Percentiles rank a stretch among this genome's conserved stretches.
Evolutionary conservation across 35 echinoderm and acorn worm genomes (phyloP).

Genomic region (Ophiothrix spiculata): DNA sequence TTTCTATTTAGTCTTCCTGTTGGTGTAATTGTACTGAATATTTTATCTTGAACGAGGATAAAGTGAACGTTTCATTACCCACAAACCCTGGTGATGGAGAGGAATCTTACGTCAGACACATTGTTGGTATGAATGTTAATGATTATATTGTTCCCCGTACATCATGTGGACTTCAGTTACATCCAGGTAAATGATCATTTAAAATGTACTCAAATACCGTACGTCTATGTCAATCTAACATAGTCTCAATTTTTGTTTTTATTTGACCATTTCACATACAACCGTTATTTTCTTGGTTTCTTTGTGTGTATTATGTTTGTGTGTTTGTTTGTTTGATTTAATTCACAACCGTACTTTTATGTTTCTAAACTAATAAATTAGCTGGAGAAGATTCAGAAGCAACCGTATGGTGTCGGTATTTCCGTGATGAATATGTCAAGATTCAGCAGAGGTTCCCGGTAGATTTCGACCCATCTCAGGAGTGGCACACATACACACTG

Average conservation of each 20-base stretch:
- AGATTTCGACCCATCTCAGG: background rate
- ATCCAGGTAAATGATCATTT: too few species aligned
- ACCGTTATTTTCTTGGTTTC: too few species aligned
- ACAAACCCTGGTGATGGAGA: too few species aligned
- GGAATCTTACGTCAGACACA: background rate
- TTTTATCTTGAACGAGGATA: background rate
- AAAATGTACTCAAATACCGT: too few species aligned
- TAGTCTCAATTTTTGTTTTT: too few species aligned
- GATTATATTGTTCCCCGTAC: background rate
- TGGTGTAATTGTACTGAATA: background rate
- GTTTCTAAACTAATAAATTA: too few species aligned
- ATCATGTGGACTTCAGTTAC: constrained; percentile 16
- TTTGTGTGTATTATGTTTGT: too few species aligned
- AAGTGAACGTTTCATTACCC: too few species aligned
- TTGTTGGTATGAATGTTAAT: background rate
- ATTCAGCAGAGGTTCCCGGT: background rate
- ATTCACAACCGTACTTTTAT: too few species aligned
- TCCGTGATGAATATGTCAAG: background rate
- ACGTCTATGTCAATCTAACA: too few species aligned
- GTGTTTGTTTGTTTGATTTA: too few species aligned
- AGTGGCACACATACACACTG: background rate
- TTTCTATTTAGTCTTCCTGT: background rate
- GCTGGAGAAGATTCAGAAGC: constrained; percentile 5
- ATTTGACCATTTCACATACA: too few species aligned
- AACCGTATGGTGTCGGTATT: background rate